Base-by-base conservation (phyloP, 1,140 invertebrate species). In the Lutraria rhynchaena region DNA sequence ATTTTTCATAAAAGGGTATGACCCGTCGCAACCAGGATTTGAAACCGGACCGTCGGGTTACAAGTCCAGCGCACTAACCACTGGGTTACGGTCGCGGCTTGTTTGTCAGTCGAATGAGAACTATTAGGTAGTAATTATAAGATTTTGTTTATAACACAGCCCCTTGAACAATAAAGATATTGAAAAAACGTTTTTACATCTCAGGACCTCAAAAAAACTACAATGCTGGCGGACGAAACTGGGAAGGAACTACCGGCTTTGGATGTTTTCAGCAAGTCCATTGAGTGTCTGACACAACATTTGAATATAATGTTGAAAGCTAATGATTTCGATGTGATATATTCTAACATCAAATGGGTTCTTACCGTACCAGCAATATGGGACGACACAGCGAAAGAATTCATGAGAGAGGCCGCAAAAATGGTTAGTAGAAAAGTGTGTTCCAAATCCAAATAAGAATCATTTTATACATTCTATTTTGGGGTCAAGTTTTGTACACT, bases 311-410 rank as follows among this genome's bases (percentile, higher is more conserved):
- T 81, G 29, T 33, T 81, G 33, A 17, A 41, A 29, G 61, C 73
- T 24, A 46, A 65, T 27, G 49, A 44, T 19, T 60, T 55, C 0
- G 1, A 41, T 15, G 46, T 74, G 4, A 24, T 37, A 13, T 15
- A 19, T 9, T 27, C 41, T 4, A 69, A 73, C 33, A 63, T 81
- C 13, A 35, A 81, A 19, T 81, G 78, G 78, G 46, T 81, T 5
- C 41, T 81, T 24, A 81, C 78, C 5, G 78, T 81, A 3, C 78
- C 78, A 7, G 78, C 78, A 9, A 81, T 81, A 22, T 81, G 78
- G 78, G 70, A 81, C 51, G 78, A 81, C 33, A 53, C 53, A 13
- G 78, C 78, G 0, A 81, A 81, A 51, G 57, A 27, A 15, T 81
- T 81, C 31, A 81, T 81, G 78, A 57, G 69, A 44, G 22, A 73